phyloP scores from a whole-genome alignment of 1,140 invertebrate species.

The Camponotus pennsylvanicus region DNA sequence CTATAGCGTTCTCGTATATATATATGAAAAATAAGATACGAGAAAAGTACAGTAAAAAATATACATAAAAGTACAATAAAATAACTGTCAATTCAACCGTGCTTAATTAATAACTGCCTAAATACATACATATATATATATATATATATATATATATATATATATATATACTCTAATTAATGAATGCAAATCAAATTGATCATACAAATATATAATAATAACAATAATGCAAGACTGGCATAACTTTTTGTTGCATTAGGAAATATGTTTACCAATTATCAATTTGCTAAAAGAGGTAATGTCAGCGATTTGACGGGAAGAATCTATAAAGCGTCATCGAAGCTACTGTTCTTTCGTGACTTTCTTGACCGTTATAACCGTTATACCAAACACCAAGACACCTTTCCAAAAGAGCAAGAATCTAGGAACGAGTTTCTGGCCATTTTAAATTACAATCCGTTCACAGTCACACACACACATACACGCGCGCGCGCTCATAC shows the following conservation, averaged over 20 bases:
- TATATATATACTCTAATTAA: not conserved
- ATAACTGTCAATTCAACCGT: too few relatives aligned
- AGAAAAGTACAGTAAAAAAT: too few relatives aligned
- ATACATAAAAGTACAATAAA: too few relatives aligned
- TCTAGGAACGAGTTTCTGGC: constrained; percentile 80
- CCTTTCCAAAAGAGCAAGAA: constrained; percentile 83
- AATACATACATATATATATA: too few relatives aligned
- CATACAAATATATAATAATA: too few relatives aligned
- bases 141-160: too few relatives aligned
- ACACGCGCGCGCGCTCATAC: not conserved
- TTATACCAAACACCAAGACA: constrained; percentile 78
- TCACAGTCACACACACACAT: constrained; percentile 32
- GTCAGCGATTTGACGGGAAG: constrained; percentile 63
- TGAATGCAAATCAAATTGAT: not conserved
- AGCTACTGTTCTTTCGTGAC: constrained; percentile 69
- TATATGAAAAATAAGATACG: too few relatives aligned
- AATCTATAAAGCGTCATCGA: constrained; percentile 63
- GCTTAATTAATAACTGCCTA: too few relatives aligned
- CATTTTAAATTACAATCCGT: constrained; percentile 76
- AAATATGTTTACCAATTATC: constrained; percentile 30
- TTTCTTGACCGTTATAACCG: constrained; percentile 81
- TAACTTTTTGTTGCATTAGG: not conserved
- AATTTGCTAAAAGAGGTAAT: constrained; percentile 59
- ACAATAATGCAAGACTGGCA: not conserved
- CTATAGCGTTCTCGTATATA: too few relatives aligned